Percentiles rank a stretch among this genome's conserved stretches.
Evolutionary conservation across 2,797 vertebrate genomes (phyloP).

Genomic region (Martes flavigula): DNA sequence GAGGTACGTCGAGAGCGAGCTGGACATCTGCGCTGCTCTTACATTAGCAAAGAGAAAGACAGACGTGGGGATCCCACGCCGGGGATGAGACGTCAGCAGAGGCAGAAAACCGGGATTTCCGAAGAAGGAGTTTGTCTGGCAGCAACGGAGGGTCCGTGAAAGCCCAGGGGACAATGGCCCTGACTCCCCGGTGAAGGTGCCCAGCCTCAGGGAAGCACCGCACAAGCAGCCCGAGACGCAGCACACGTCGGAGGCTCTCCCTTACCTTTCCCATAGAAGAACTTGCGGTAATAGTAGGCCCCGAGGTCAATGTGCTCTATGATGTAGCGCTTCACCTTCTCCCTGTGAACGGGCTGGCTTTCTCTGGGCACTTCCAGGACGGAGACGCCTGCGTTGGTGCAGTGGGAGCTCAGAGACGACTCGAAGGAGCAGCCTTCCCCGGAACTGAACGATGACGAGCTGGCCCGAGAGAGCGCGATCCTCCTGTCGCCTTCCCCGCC

Average conservation of each 20-base stretch:
- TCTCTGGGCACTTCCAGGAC: conserved; percentile 97
- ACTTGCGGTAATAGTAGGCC: conserved; percentile 98
- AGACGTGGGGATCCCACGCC: background rate
- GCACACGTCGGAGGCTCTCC: fast-evolving
- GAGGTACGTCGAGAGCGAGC: background rate
- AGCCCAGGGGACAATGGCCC: fast-evolving
- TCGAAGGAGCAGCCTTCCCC: conserved; percentile 96
- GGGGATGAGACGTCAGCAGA: too few relatives aligned
- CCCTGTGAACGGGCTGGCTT: conserved; percentile 95
- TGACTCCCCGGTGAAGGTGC: background rate
- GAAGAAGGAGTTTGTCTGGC: too few relatives aligned
- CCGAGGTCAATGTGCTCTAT: conserved; percentile 99
- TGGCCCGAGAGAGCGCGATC: conserved; percentile 94
- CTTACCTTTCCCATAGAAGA: conserved; percentile 98
- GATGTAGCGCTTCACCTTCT: conserved; percentile 98
- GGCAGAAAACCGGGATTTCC: background rate
- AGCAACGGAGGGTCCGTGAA: fast-evolving
- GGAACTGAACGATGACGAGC: conserved; percentile 87
- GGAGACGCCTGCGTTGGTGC: conserved; percentile 98
- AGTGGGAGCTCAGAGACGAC: conserved; percentile 97
- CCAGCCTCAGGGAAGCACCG: fast-evolving
- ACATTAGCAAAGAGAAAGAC: background rate
- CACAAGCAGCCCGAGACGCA: fast-evolving
- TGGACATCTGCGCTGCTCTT: background rate
- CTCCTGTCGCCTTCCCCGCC: conserved; percentile 95